A percentile compares a stretch with the other conserved stretches of the same genome.
Evolutionary conservation across 2,113 vertebrate species (phyloP).

Genomic region (Gadus chalcogrammus): DNA sequence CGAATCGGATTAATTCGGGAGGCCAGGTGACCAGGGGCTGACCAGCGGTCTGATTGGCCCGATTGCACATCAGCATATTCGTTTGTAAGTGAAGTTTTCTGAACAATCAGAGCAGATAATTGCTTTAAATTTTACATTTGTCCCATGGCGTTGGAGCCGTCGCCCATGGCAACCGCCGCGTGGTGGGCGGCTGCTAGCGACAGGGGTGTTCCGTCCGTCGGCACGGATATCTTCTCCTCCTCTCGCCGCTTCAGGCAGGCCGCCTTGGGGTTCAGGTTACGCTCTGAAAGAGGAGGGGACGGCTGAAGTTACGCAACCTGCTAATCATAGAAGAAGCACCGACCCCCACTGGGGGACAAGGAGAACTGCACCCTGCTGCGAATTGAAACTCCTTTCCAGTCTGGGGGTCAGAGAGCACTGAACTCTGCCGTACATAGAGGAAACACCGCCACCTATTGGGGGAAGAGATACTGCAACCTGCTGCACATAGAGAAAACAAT

Average conservation of each 20-base stretch:
- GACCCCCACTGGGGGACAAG: neutral
- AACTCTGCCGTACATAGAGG: too few relatives aligned
- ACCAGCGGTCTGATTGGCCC: neutral
- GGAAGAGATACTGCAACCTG: slow-evolving; percentile 1
- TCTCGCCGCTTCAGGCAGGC: slow-evolving; percentile 95
- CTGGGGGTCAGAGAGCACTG: too few relatives aligned
- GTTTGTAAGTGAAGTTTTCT: slow-evolving; percentile 75
- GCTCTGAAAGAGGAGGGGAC: slow-evolving; percentile 70
- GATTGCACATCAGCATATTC: slow-evolving; percentile 72
- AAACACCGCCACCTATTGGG: neutral
- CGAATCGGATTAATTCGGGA: slow-evolving; percentile 4
- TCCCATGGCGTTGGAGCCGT: slow-evolving; percentile 90
- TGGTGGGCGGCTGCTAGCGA: slow-evolving; percentile 78
- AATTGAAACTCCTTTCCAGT: too few relatives aligned
- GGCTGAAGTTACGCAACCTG: slow-evolving; percentile 2
- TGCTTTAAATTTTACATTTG: slow-evolving; percentile 85
- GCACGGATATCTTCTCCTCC: slow-evolving; percentile 91
- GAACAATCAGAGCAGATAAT: slow-evolving; percentile 60
- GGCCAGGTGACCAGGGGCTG: neutral
- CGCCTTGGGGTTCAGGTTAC: slow-evolving; percentile 95
- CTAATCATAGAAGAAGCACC: neutral
- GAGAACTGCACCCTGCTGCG: too few relatives aligned
- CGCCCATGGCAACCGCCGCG: slow-evolving; percentile 80
- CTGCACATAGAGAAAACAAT: neutral
- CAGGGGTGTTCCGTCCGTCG: slow-evolving; percentile 84